Conservation (phyloP, 1,140 invertebrate genomes). For the Drosophila burlai region DNA sequence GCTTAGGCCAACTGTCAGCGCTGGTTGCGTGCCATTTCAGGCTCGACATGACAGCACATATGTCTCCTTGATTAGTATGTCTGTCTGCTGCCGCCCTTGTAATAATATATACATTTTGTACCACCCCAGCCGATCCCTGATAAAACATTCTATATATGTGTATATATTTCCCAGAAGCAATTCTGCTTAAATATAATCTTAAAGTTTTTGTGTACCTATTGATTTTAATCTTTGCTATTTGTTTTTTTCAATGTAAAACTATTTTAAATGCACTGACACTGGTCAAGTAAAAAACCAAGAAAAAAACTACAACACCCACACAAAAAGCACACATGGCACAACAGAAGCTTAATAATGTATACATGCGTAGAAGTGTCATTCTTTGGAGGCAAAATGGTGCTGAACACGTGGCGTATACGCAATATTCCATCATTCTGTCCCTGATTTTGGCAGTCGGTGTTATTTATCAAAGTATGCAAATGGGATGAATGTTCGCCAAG, state of each 20-base stretch:
- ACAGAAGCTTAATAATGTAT: no score
- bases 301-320: background rate
- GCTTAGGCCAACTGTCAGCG: constrained; percentile 58
- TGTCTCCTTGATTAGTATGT: constrained; percentile 19
- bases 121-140: no score
- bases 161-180: no score
- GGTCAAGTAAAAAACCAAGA: background rate
- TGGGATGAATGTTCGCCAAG: constrained; percentile 30
- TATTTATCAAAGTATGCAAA: constrained; percentile 48
- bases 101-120: no score
- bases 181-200: no score
- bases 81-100: background rate
- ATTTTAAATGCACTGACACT: constrained; percentile 13
- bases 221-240: background rate
- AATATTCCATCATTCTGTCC: background rate
- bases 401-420: constrained; percentile 39
- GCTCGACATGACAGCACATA: constrained; percentile 52
- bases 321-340: background rate
- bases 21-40: constrained; percentile 40
- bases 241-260: background rate
- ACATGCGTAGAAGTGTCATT: constrained; percentile 8
- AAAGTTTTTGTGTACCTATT: no score
- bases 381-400: constrained; percentile 28
- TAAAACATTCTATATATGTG: no score
- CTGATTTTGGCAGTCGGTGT: constrained; percentile 22